Evolutionary conservation across 2,797 vertebrate genomes (phyloP), one percentile per base, ranked within the genome.

Genomic region (Ptychobarbus kaznakovi): DNA sequence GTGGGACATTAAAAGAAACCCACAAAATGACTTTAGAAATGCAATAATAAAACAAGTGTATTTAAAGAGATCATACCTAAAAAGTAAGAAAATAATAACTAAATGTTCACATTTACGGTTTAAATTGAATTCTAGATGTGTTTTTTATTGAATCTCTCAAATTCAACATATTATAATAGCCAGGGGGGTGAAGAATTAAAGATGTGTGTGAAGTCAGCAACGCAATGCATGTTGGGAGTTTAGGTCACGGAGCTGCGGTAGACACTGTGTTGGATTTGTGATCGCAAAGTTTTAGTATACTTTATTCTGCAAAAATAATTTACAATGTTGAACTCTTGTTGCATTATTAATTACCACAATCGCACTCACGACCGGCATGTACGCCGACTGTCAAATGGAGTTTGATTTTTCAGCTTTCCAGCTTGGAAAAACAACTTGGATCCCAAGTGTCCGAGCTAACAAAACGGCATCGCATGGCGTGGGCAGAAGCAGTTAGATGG

Each of bases 401-500:
- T 3, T 38, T 4, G 56, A 18, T 44, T 58, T 61, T 78, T 61
- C 53, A 42, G 7, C 10, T 78, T 78, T 61, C 40, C 40, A 42
- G 40, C 40, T 42, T 42, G 40, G 40, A 42, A 42, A 42, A 42
- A 42, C 40, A 42, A 8, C 40, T 42, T 25, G 75, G 53, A 25
- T 4, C 75, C 18, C 53, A 78, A 38, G 3, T 78, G 0, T 78
- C 75, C 7, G 75, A 78, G 75, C 25, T 78, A 25, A 61, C 40
- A 9, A 42, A 78, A 12, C 53, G 75, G 75, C 75, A 13, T 25
- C 53, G 75, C 53, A 42, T 78, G 75, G 35, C 53, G 0, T 78
- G 75, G 75, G 22, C 61, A 7, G 75, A 53, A 42, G 75, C 75
- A 78, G 75, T 78, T 0, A n/a, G 75, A 78, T 38, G 22, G 12